Base-by-base conservation (phyloP, 2,888 invertebrate genomes). In the Campoplex capitator region DNA sequence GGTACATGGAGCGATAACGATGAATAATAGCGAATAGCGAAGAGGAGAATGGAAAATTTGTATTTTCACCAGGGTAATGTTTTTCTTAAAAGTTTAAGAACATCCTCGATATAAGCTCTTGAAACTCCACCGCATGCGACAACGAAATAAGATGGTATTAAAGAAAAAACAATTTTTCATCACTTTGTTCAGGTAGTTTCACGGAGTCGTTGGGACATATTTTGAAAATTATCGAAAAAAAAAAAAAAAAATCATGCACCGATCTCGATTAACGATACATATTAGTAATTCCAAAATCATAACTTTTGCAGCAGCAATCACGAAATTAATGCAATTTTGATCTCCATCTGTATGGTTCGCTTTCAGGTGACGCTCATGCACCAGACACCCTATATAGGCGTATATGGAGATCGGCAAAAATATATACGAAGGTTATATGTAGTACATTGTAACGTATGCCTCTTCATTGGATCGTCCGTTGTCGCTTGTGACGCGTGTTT, bases 401-500 rank as follows among this genome's bases (percentile, higher is more conserved):
- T 28, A 32, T 13, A 32, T 62, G 32, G 11, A 28, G n/a, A 32
- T 58, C 11, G 28, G 2, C 58, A 16, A 13, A 48, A 48, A 48
- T 16, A 32, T 11, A 9, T 28, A 13, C 7, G 28, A 28, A 23
- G 23, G 23, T 23, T 23, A 23, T 23, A 23, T 23, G 23, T 23
- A 23, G 23, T 23, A 62, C 13, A 32, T 62, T 3, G 28, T 62
- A 62, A 62, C 28, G 16, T 62, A 62, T 32, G 58, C 13, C 13
- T 9, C 58, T 62, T 32, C 58, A 32, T 32, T 71, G 71, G 51
- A 71, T 32, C 71, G 18, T 16, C 67, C 67, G 73, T 56, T 67
- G 67, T 73, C 35, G 54, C 65, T 78, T 13, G 56, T 74, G 67
- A 84, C 67, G 51, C n/a, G 71, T 84, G 67, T 67, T 71, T 51